Evolutionary conservation across 2,113 vertebrate species (phyloP).

Genomic region (Megaceryle torquata): DNA sequence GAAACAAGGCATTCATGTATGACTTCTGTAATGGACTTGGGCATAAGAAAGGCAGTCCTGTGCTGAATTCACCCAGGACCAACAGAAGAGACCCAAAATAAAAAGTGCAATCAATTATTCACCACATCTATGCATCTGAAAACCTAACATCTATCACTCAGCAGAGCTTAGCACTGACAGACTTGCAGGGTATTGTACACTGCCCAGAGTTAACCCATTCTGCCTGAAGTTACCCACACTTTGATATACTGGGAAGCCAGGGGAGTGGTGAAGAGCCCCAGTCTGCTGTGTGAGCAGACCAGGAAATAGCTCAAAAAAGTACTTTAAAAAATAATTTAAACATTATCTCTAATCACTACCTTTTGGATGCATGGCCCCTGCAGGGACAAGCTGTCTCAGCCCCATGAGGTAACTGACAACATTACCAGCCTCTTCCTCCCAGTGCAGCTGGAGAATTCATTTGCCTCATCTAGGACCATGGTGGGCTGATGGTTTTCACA

Average conservation of each 20-base stretch:
- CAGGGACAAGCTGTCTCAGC: not conserved
- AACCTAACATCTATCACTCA: not conserved
- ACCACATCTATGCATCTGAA: not conserved
- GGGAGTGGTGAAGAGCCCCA: not conserved
- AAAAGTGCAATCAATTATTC: constrained; percentile 19
- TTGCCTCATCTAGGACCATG: not conserved
- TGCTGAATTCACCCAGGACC: not conserved
- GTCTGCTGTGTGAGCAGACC: not conserved
- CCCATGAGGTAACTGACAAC: not conserved
- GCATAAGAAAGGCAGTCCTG: not conserved
- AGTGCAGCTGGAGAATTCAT: not conserved
- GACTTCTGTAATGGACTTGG: not conserved
- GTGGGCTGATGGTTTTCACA: not conserved
- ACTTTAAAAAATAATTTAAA: not conserved
- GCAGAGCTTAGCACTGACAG: not conserved
- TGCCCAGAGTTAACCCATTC: not conserved
- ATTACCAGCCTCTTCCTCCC: not conserved
- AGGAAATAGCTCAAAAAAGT: not conserved
- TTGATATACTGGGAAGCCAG: not conserved
- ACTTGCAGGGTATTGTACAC: not conserved
- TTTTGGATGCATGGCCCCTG: not conserved
- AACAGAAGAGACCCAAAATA: not conserved
- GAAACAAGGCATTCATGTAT: not conserved
- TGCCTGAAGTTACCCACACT: not conserved
- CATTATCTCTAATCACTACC: not conserved